phyloP scores from a whole-genome alignment of 2,888 invertebrate species.

The Parnassius glacialis region DNA sequence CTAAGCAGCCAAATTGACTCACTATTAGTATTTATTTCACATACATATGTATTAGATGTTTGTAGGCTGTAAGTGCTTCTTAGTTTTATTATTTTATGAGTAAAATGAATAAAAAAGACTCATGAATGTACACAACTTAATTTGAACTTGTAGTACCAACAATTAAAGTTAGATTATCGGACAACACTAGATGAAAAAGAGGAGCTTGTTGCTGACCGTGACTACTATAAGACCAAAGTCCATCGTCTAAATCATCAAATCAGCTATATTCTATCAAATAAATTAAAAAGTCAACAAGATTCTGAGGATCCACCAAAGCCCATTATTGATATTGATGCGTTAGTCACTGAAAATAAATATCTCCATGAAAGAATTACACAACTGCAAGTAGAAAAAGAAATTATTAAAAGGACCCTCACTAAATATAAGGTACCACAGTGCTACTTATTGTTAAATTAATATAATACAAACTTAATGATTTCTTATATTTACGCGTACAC shows the following conservation, averaged over 20 bases:
- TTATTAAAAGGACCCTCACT: constrained; percentile 85
- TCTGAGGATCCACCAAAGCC: constrained; percentile 58
- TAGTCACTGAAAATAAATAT: constrained; percentile 91
- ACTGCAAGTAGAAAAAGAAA: constrained; percentile 88
- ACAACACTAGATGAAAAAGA: constrained; percentile 92
- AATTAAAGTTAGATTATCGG: constrained; percentile 88
- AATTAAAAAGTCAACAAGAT: constrained; percentile 52
- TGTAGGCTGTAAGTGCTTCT: too few species aligned
- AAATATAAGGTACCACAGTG: constrained; percentile 82
- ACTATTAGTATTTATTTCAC: too few species aligned
- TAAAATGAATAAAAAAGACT: too few species aligned
- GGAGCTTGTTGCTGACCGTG: constrained; percentile 88
- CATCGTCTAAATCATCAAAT: constrained; percentile 91
- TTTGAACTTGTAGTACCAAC: constrained; percentile 79
- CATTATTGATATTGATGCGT: constrained; percentile 88
- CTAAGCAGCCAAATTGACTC: too few species aligned
- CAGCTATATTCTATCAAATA: constrained; percentile 82
- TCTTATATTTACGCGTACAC: too few species aligned
- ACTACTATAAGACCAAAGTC: constrained; percentile 91
- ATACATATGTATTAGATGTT: too few species aligned
- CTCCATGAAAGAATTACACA: constrained; percentile 90
- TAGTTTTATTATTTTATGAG: too few species aligned
- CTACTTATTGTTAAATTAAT: constrained; percentile 3
- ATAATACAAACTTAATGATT: not conserved
- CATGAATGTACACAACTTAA: not conserved